Base-by-base conservation (phyloP, 2,113 vertebrate species). In the Hemiprocne comata region DNA sequence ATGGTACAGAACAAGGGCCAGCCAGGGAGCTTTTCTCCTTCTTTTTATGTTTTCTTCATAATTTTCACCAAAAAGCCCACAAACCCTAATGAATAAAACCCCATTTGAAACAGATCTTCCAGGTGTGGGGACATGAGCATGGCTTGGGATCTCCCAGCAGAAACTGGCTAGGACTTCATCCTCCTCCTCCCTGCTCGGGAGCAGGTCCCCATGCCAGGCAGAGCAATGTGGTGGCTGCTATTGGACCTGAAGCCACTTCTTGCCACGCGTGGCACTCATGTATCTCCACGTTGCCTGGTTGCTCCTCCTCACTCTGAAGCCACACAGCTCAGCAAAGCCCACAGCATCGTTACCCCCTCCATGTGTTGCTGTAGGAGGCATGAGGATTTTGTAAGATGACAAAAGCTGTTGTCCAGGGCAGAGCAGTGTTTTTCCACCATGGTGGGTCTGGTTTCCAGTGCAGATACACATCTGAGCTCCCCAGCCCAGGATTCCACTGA, bases 221-320 rank as follows among this genome's bases (percentile, higher is more conserved):
- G 65, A 67, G 73, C n/a, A 62, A 58, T 2, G 13, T 54, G 72
- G 79, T 1, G 4, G 34, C 46, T 62, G 33, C 44, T 38, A 11
- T 24, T 44, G 67, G 38, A 34, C 65, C 71, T 0, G 1, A 64
- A 57, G 66, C 13, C 85, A 72, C 29, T 46, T 81, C 2, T 17
- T 69, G 77, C 44, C 4, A 3, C 81, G 62, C 0, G 0, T 42
- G 65, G 29, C 9, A 17, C 48, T 57, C 57, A 2, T 4, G 1
- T 5, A 7, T 58, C 81, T 82, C 61, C 62, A 24, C 2, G 1
- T 21, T 42, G 57, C 25, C 57, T 60, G 25, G 5, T 7, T 64
- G 31, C 6, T 65, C 21, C 60, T 87, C 62, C 40, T 80, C 6
- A 2, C 64, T 71, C 38, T 42, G 69, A 69, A 84, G 17, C 42